Evolutionary conservation across 2,888 invertebrate genomes (phyloP), one percentile per base, ranked within the genome.

Genomic region (Gymnoscelis rufifasciata): DNA sequence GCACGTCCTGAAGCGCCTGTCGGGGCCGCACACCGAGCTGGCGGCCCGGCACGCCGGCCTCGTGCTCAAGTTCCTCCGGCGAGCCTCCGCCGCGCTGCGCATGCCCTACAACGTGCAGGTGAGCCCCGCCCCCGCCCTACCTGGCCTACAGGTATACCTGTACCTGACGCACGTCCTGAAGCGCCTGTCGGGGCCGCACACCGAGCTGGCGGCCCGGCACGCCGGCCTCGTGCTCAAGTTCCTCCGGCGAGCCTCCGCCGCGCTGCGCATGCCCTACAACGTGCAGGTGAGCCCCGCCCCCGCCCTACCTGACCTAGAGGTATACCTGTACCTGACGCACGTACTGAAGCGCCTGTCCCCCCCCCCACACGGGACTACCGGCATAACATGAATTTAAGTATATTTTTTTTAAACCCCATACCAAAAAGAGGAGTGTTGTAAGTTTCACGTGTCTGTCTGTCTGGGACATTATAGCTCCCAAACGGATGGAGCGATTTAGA

Each of bases 141-240:
- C 19, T 5, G 2, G 2, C 19, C 19, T 5, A 19, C 19, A 3
- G 19, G n/a, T n/a, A n/a, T n/a, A n/a, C n/a, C 89, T 93, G 62
- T 96, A 93, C 83, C 89, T 96, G 52, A 91, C 92, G 56, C 91
- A 92, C 70, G 91, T 95, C 49, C 80, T 95, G 60, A 91, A 92
- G 61, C 90, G 95, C 83, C 92, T 80, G 81, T 91, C 65, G 72
- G 88, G 70, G 57, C 88, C 67, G 51, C 69, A 61, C 83, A 88
- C 70, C 65, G 90, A 90, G 68, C 87, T 89, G 64, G 62, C 86
- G 13, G 90, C 78, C 37, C 59, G 62, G 49, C 91, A 91, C 73
- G 89, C 92, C 10, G 91, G 92, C 63, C 90, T 94, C 12, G 92
- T 95, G 46, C 87, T 94, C 55, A 92, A 92, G 61, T 95, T 96